phyloP scores from a whole-genome alignment of 2,113 vertebrate genomes.

The Sarotherodon lohbergeri region DNA sequence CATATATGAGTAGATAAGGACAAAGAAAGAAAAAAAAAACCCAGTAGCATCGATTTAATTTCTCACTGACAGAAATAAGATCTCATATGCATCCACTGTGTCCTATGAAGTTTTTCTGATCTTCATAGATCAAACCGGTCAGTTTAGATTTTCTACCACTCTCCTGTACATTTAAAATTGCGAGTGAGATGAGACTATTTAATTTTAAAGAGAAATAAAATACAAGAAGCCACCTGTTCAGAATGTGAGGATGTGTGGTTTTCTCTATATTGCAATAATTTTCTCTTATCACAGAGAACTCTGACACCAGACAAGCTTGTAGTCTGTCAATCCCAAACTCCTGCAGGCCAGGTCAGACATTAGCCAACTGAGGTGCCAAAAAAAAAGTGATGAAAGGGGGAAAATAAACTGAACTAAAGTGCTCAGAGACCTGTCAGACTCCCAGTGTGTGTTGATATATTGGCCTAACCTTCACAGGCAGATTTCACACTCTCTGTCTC shows the following conservation, averaged over 20 bases:
- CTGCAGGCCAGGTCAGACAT: slow-evolving; percentile 35
- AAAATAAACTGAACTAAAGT: slow-evolving; percentile 14
- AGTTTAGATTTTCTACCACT: background rate
- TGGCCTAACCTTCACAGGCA: slow-evolving; percentile 26
- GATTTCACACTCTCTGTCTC: slow-evolving; percentile 16
- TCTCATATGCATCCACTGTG: background rate
- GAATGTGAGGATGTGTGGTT: background rate
- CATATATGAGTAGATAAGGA: background rate
- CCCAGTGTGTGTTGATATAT: slow-evolving; percentile 29
- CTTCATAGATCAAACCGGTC: background rate
- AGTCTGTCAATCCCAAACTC: slow-evolving; percentile 27
- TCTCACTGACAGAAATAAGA: background rate
- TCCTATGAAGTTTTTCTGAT: background rate
- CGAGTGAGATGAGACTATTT: background rate
- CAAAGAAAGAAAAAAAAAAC: background rate
- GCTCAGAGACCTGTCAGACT: slow-evolving; percentile 26
- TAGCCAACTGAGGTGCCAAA: background rate
- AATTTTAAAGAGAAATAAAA: background rate
- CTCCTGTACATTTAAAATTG: background rate
- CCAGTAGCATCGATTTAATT: fast-evolving
- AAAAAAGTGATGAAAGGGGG: slow-evolving; percentile 25
- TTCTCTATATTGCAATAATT: background rate
- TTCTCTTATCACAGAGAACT: background rate
- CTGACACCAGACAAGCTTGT: slow-evolving; percentile 34
- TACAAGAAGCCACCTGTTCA: background rate